Percentiles rank a stretch among this genome's conserved stretches.
Evolutionary conservation across 2,888 invertebrate species (phyloP).

Genomic region (Eupithecia subfuscata): DNA sequence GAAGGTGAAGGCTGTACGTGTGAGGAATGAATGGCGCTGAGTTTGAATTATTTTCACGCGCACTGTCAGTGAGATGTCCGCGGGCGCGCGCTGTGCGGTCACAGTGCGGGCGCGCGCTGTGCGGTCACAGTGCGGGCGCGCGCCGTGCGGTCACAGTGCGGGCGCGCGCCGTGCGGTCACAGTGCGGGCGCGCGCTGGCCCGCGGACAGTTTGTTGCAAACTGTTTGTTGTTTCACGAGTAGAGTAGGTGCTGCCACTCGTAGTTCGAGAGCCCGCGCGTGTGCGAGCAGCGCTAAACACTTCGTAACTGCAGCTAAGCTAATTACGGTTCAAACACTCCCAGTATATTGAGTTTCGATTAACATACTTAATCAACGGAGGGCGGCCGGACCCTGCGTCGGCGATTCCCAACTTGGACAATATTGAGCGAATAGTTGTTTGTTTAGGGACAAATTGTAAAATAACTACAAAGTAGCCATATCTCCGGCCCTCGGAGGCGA

Average conservation of each 20-base stretch:
- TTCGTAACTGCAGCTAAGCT: not conserved
- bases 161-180: too few species aligned
- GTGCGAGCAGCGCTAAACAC: not conserved
- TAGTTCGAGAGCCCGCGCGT: not conserved
- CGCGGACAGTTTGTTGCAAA: too few species aligned
- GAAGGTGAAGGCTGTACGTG: slow-evolving; percentile 21
- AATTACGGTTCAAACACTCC: not conserved
- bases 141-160: too few species aligned
- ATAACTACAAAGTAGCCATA: slow-evolving; percentile 16
- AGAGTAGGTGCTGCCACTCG: not conserved
- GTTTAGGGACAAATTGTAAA: slow-evolving; percentile 27
- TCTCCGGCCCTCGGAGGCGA: slow-evolving; percentile 20
- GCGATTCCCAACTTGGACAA: not conserved
- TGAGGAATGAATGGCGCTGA: slow-evolving; percentile 25
- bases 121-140: too few species aligned
- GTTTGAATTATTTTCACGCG: slow-evolving; percentile 31
- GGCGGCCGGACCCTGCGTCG: not conserved
- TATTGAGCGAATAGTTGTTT: slow-evolving; percentile 18
- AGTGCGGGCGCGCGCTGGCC: too few species aligned
- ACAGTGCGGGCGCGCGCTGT: too few species aligned
- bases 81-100: too few species aligned
- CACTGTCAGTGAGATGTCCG: slow-evolving; percentile 1
- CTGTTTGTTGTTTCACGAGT: not conserved
- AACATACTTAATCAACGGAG: not conserved
- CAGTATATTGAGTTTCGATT: not conserved